phyloP scores from a whole-genome alignment of 2,797 vertebrate species.

The Allobates femoralis region DNA sequence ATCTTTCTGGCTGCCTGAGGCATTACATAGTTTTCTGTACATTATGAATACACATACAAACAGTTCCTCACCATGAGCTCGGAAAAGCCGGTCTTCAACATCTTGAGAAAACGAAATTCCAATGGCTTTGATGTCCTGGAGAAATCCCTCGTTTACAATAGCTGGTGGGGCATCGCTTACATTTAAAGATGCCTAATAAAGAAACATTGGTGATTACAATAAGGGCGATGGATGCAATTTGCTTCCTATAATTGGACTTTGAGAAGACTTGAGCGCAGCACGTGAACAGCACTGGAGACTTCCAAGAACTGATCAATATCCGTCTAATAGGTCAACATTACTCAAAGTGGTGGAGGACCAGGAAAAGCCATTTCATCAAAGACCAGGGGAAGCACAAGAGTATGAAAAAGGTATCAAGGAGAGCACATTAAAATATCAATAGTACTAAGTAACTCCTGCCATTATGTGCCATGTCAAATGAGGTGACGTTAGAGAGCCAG shows the following conservation, averaged over 20 bases:
- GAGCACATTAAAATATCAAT: conserved; percentile 58
- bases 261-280: conserved; percentile 43
- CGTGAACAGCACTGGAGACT: conserved; percentile 10
- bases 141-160: conserved; percentile 87
- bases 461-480: not conserved
- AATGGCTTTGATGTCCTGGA: conserved; percentile 87
- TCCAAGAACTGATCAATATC: conserved; percentile 53
- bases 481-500: not conserved
- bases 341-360: conserved; percentile 32
- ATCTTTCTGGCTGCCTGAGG: no score
- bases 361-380: conserved; percentile 37
- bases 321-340: conserved; percentile 41
- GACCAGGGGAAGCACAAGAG: not conserved
- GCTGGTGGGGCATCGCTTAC: conserved; percentile 83
- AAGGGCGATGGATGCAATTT: not conserved
- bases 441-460: conserved; percentile 27
- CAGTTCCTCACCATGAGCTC: conserved; percentile 87
- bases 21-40: not conserved
- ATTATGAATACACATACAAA: not conserved
- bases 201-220: conserved; percentile 47
- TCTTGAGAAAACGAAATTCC: conserved; percentile 89
- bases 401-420: conserved; percentile 38
- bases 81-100: conserved; percentile 92
- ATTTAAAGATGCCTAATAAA: conserved; percentile 83
- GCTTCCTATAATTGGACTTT: conserved; percentile 29